phyloP scores from a whole-genome alignment of 1,140 invertebrate genomes.

The Agrypnia vestita region DNA sequence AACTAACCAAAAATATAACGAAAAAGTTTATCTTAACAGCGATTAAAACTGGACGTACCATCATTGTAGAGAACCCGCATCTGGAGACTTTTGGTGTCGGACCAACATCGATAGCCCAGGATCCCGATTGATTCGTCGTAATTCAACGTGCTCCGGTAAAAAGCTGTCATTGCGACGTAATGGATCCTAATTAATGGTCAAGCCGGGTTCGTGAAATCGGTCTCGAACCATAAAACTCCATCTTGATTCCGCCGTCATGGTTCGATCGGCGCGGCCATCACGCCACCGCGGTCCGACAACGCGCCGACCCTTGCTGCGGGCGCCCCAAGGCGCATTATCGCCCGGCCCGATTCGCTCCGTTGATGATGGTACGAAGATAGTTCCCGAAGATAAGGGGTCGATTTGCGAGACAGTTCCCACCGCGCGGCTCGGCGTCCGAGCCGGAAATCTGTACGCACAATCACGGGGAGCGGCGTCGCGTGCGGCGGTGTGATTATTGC shows the following conservation, averaged over 20 bases:
- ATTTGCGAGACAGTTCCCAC: not conserved
- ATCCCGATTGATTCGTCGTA: too few relatives aligned
- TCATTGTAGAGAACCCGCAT: too few relatives aligned
- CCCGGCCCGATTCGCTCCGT: not conserved
- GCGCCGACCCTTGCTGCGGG: not conserved
- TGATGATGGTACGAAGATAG: conserved; percentile 22
- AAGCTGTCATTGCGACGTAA: too few relatives aligned
- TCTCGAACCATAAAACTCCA: conserved; percentile 10
- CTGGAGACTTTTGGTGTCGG: too few relatives aligned
- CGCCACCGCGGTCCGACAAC: not conserved
- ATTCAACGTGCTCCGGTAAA: too few relatives aligned
- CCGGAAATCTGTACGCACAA: not conserved
- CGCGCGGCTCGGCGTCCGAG: not conserved
- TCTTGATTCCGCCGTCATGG: conserved; percentile 20
- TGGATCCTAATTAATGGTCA: too few relatives aligned
- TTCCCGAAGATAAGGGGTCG: conserved; percentile 20
- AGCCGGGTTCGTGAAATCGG: not conserved
- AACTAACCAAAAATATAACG: too few relatives aligned
- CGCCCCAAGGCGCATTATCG: not conserved
- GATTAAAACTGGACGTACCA: too few relatives aligned
- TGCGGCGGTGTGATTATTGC: too few relatives aligned
- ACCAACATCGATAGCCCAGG: too few relatives aligned
- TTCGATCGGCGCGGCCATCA: not conserved
- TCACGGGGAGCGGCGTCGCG: too few relatives aligned
- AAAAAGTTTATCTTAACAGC: too few relatives aligned